Evolutionary conservation across 2,797 vertebrate species (phyloP).

Genomic region (Diglossa cyanea): DNA sequence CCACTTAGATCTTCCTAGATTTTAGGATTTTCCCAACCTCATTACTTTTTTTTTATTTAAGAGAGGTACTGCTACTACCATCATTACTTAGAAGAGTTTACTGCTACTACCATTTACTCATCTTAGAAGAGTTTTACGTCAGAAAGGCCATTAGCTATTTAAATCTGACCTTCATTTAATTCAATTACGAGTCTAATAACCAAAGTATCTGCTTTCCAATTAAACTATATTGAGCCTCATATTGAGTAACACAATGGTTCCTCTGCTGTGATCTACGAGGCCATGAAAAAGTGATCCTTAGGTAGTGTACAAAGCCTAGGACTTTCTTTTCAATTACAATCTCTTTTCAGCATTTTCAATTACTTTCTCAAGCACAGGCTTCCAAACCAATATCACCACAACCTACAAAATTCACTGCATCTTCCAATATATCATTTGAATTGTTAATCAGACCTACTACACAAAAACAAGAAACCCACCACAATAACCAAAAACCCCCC

Average conservation of each 20-base stretch:
- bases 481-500: background rate
- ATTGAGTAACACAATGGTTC: background rate
- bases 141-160: background rate
- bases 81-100: background rate
- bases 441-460: background rate
- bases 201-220: background rate
- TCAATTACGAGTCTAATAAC: background rate
- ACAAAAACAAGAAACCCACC: background rate
- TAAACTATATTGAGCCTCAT: background rate
- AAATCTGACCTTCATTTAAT: background rate
- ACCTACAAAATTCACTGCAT: background rate
- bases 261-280: background rate
- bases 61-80: background rate
- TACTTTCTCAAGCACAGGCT: background rate
- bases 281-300: background rate
- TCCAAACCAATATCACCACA: background rate
- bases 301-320: background rate
- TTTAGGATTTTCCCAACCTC: background rate
- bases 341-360: background rate
- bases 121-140: background rate
- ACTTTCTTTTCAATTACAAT: background rate
- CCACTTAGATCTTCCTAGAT: background rate
- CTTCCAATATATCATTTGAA: background rate
- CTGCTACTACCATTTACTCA: background rate
- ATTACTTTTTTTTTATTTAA: background rate